Conservation (phyloP, 2,888 invertebrate genomes). For the Chirona hameri region DNA sequence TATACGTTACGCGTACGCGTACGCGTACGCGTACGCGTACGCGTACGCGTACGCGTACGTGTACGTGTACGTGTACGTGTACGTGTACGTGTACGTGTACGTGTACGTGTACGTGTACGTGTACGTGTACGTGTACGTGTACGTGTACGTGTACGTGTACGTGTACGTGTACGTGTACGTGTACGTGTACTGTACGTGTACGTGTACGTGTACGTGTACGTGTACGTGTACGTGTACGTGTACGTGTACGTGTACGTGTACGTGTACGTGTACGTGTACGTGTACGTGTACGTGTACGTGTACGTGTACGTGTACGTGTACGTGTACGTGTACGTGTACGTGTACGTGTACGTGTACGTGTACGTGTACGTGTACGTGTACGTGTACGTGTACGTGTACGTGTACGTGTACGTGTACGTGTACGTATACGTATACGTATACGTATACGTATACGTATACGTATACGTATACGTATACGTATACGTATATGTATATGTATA, state of each 20-base stretch:
- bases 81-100: background rate
- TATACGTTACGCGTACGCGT: too few relatives aligned
- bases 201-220: too few relatives aligned
- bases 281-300: background rate
- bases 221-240: too few relatives aligned
- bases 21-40: too few relatives aligned
- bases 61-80: background rate
- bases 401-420: background rate
- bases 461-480: too few relatives aligned
- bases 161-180: too few relatives aligned
- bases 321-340: background rate
- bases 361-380: background rate
- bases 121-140: background rate
- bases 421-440: constrained; percentile 1
- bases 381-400: background rate
- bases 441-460: background rate
- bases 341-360: background rate
- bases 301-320: background rate
- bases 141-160: background rate
- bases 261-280: background rate
- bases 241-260: background rate
- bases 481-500: too few relatives aligned
- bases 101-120: background rate
- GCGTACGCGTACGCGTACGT: background rate
- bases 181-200: too few relatives aligned